phyloP scores from a whole-genome alignment of 2,797 vertebrate genomes.

The Sebastiscus albofasciatus region DNA sequence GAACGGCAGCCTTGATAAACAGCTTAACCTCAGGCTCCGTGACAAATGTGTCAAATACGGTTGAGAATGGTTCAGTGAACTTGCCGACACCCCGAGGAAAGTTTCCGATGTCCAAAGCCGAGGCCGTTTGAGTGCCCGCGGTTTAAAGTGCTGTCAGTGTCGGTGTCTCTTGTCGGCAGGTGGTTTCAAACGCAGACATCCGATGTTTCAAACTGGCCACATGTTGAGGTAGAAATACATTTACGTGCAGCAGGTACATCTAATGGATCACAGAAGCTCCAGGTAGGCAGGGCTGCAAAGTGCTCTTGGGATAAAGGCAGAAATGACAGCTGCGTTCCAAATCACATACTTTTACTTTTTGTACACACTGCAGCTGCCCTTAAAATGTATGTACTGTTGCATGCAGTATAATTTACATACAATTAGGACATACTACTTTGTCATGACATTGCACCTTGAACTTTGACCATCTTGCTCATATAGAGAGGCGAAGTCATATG shows the following conservation, averaged over 20 bases:
- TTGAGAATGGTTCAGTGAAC: neutral
- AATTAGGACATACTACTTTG: too few relatives aligned
- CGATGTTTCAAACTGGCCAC: neutral
- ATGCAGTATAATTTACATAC: too few relatives aligned
- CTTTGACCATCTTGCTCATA: too few relatives aligned
- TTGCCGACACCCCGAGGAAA: neutral
- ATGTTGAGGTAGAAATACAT: slow-evolving; percentile 7
- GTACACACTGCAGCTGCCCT: too few relatives aligned
- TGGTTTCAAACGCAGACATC: neutral
- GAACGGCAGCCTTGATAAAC: slow-evolving; percentile 1
- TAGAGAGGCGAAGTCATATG: too few relatives aligned
- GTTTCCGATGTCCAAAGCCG: neutral
- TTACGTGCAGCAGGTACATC: slow-evolving; percentile 1
- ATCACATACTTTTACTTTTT: too few relatives aligned
- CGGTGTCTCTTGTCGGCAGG: neutral
- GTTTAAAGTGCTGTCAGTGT: neutral
- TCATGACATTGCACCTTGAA: too few relatives aligned
- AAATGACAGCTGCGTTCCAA: neutral
- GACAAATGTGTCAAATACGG: slow-evolving; percentile 15
- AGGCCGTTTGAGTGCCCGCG: neutral
- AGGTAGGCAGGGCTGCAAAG: slow-evolving; percentile 3
- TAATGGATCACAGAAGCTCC: slow-evolving; percentile 40
- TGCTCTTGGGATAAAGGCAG: neutral
- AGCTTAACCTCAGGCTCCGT: slow-evolving; percentile 2
- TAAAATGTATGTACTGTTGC: too few relatives aligned